Evolutionary conservation across 92 coral and sea anemone species (phyloP).

Genomic region (Parazoanthus darwini): DNA sequence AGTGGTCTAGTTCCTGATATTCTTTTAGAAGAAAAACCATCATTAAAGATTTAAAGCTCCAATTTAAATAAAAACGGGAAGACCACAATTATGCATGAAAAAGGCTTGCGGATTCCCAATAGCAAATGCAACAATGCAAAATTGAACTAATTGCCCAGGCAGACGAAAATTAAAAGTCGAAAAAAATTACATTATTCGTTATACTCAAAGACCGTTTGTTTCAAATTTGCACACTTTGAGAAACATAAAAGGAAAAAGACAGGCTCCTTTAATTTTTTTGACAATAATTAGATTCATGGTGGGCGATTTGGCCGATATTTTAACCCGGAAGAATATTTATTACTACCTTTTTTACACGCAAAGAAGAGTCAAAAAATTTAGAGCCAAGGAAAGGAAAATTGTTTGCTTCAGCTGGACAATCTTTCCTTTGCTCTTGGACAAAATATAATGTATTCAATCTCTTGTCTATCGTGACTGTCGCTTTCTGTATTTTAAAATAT

Average conservation of each 20-base stretch:
- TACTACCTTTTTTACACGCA: not conserved
- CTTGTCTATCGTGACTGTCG: not conserved
- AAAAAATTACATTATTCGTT: not conserved
- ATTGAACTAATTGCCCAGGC: conserved; percentile 10
- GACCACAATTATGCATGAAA: conserved; percentile 15
- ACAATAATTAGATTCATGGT: conserved; percentile 1
- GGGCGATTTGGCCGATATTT: not conserved
- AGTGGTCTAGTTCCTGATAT: not conserved
- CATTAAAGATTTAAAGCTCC: conserved; percentile 18
- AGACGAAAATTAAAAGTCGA: conserved; percentile 30
- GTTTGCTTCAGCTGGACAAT: not conserved
- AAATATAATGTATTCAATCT: not conserved
- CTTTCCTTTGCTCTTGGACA: not conserved
- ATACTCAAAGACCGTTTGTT: not conserved
- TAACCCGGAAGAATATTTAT: conserved; percentile 1
- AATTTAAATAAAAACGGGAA: conserved; percentile 15
- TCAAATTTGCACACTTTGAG: not conserved
- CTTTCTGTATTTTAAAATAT: not conserved
- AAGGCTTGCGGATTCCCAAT: not conserved
- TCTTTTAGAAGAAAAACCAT: not conserved
- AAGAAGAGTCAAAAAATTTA: conserved; percentile 1
- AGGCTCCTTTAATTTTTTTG: not conserved
- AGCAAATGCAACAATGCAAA: conserved; percentile 13
- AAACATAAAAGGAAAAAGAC: not conserved
- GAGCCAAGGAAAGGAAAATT: not conserved